Percentiles rank a stretch among this genome's conserved stretches.
Conservation (phyloP, 2,797 vertebrate genomes). For the Xiphorhynchus erythropygius region DNA sequence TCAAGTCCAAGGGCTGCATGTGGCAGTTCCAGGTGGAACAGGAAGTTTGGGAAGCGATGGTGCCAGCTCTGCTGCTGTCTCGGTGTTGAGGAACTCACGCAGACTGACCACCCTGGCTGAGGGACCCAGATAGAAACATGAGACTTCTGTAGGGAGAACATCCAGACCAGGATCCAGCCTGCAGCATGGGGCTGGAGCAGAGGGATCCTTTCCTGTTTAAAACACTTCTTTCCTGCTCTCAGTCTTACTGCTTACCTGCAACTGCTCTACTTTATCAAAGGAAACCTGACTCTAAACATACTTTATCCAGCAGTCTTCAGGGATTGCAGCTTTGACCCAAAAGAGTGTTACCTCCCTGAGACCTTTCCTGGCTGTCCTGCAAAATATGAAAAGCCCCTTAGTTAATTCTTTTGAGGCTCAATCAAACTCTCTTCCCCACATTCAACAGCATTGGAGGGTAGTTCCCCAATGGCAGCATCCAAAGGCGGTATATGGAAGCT, state of each 20-base stretch:
- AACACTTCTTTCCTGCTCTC: neutral
- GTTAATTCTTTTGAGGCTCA: neutral
- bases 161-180: neutral
- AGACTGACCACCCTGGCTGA: neutral
- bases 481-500: neutral
- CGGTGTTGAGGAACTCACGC: neutral
- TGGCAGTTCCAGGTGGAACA: neutral
- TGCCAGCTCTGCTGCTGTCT: neutral
- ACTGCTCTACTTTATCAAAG: neutral
- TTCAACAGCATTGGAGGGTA: neutral
- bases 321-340: neutral
- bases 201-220: neutral
- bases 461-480: neutral
- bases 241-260: neutral
- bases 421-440: neutral
- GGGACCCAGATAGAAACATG: neutral
- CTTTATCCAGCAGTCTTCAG: neutral
- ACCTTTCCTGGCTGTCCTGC: neutral
- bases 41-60: neutral
- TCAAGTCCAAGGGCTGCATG: neutral
- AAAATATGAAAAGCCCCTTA: neutral
- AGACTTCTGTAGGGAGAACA: neutral
- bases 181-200: neutral
- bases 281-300: neutral
- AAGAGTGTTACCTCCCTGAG: neutral